Conservation (phyloP, 2,888 invertebrate genomes). For the Anaspis maculata region DNA sequence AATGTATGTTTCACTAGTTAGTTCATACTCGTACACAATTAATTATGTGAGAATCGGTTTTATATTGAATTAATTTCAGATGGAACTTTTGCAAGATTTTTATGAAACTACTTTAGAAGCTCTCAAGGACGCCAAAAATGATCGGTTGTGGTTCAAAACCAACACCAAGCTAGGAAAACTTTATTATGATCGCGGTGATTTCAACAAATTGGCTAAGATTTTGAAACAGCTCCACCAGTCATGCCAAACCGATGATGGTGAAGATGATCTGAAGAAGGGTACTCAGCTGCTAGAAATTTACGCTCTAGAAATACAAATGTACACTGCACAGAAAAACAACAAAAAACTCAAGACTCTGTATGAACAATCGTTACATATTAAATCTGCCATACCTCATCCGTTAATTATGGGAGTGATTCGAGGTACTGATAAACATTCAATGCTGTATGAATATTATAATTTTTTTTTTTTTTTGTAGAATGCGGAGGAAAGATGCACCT, state of each 20-base stretch:
- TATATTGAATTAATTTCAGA: conserved; percentile 47
- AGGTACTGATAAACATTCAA: conserved; percentile 35
- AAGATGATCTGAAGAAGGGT: conserved; percentile 97
- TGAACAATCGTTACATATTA: conserved; percentile 95
- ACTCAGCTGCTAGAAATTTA: conserved; percentile 97
- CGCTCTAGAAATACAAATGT: conserved; percentile 99
- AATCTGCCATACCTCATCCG: conserved; percentile 99
- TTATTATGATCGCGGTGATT: conserved; percentile 94
- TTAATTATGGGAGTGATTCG: conserved; percentile 98
- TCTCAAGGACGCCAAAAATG: conserved; percentile 96
- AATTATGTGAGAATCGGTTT: conserved; percentile 1
- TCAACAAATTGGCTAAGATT: conserved; percentile 89
- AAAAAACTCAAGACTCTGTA: conserved; percentile 96
- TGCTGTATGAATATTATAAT: conserved; percentile 82
- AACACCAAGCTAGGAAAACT: conserved; percentile 98
- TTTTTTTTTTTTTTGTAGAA: conserved; percentile 57
- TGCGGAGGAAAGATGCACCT: conserved; percentile 99
- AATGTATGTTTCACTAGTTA: conserved; percentile 88
- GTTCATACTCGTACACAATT: background rate
- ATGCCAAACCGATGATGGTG: conserved; percentile 96
- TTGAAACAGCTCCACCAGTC: conserved; percentile 94
- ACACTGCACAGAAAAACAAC: conserved; percentile 98
- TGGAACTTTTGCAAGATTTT: conserved; percentile 89
- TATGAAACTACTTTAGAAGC: conserved; percentile 95
- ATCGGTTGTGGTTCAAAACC: conserved; percentile 98